Base-by-base conservation (phyloP, 2,888 invertebrate species). In the Iphiclides podalirius region DNA sequence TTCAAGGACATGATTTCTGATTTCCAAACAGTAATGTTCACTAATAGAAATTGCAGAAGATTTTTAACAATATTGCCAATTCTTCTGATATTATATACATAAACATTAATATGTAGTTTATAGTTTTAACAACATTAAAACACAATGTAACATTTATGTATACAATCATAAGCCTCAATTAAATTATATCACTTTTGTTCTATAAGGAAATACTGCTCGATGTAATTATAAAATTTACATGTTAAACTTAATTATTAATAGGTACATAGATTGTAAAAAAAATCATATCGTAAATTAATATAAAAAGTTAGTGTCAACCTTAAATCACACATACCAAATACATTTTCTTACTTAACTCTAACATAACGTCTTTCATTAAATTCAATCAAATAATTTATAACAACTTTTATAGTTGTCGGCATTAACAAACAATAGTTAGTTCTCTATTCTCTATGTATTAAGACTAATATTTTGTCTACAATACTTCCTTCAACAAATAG, bases 351-450 rank as follows among this genome's bases (percentile, higher is more conserved):
- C 63, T 60, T 72, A 75, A 49, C 67, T 74, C 72, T 75, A 72
- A 63, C 59, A 48, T 61, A 79, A 78, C 70, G 67, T 72, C 66
- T 66, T 71, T 71, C 64, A 69, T 77, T 80, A 80, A 82, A 82
- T 79, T 82, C 76, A 79, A 75, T 81, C 70, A 80, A 86, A 79
- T 82, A 81, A 78, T 80, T 82, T 81, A 84, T 77, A 85, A 83
- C 81, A 83, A 85, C 75, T 70, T 71, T 71, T 65, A 35, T 60
- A 67, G 79, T 75, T 80, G 82, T 74, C 73, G 72, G 73, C 74
- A 75, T 79, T 78, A 82, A 83, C 79, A 82, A 31, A 81, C 76
- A 76, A 80, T 75, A 75, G 67, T 73, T 74, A 74, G 67, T 40
- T 40, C 28, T 45, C 39, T 44, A 33, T 23, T 31, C n/a, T 15